Percentiles rank a stretch among this genome's conserved stretches.
Evolutionary conservation across 2,888 invertebrate species (phyloP).

Genomic region (Hydraecia micacea): DNA sequence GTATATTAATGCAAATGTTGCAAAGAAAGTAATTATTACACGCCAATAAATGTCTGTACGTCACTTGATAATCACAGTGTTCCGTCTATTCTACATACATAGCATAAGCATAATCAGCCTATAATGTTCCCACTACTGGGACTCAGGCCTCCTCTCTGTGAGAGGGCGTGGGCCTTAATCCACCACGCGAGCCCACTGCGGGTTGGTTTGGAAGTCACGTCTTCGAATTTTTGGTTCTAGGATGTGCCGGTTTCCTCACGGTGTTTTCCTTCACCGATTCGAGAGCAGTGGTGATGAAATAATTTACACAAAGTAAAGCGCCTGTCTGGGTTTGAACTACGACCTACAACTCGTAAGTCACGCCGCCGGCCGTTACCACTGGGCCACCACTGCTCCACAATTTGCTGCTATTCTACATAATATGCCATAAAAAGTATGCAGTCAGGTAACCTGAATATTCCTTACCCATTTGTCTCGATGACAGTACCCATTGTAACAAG

Average conservation of each 20-base stretch:
- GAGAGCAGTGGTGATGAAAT: not conserved
- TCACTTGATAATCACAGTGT: conserved; percentile 34
- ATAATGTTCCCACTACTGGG: not conserved
- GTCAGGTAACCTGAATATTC: conserved; percentile 53
- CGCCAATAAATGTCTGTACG: conserved; percentile 39
- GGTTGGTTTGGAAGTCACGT: not conserved
- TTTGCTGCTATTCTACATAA: conserved; percentile 13
- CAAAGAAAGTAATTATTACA: conserved; percentile 46
- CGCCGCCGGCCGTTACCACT: not conserved
- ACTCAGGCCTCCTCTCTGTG: not conserved
- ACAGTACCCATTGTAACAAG: conserved; percentile 76
- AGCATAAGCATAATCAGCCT: too few species aligned
- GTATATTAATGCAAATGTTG: conserved; percentile 33
- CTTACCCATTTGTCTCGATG: conserved; percentile 82
- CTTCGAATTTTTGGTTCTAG: not conserved
- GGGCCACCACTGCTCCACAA: not conserved
- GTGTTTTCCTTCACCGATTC: not conserved
- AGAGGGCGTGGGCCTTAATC: too few species aligned
- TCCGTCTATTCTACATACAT: conserved; percentile 23
- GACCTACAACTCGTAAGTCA: not conserved
- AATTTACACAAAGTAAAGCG: not conserved
- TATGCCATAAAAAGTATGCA: conserved; percentile 12
- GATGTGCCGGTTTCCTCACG: not conserved
- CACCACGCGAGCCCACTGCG: not conserved
- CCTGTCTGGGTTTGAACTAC: not conserved